Base-by-base conservation (phyloP, 2,113 vertebrate genomes). In the Okapia johnstoni region DNA sequence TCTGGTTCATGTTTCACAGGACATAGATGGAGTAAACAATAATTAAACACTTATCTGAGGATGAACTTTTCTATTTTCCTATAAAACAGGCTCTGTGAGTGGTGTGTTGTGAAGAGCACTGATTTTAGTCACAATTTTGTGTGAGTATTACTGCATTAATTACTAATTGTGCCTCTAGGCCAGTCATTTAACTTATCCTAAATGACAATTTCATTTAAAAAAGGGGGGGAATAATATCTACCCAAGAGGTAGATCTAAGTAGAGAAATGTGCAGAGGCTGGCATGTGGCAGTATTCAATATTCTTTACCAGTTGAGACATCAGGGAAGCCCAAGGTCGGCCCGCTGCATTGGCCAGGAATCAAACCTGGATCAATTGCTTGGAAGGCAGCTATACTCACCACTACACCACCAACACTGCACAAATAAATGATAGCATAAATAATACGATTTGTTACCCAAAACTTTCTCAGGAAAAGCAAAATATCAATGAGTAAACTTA, bases 141-240 rank as follows among this genome's bases (percentile, higher is more conserved):
- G 28, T 92, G 57, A 88, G 1, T 88, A 80, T 21, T 80, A 80
- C 77, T 80, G 17, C 46, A 40, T 21, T 91, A 36, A 70, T 63
- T 70, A 87, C 40, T 80, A 90, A 85, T 55, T 91, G 30, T 84
- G 43, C 85, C 25, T 88, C 60, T 77, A n/a, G 52, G 81, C 28
- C 83, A 84, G 14, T 66, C 54, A 93, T 19, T 16, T 57, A 89
- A 89, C 55, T 33, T 76, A 14, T 76, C 58, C 40, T 40, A 85
- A 94, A 91, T 92, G 36, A 61, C 21, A 73, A 19, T 70, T 88
- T 33, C n/a, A 54, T 33, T 88, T 48, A 3, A 43, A 93, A 96
- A 87, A 55, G 28, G 33, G 60, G 28, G 5, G 2, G 40, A 40
- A 13, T 61, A 81, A 54, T 66, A 40, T 76, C 21, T 88, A 23